These are phyloP conservation scores for Eutolmus rufibarbis DNA, from an alignment of 2,888 invertebrate genomes.

Conservation along the genomic window DNA sequence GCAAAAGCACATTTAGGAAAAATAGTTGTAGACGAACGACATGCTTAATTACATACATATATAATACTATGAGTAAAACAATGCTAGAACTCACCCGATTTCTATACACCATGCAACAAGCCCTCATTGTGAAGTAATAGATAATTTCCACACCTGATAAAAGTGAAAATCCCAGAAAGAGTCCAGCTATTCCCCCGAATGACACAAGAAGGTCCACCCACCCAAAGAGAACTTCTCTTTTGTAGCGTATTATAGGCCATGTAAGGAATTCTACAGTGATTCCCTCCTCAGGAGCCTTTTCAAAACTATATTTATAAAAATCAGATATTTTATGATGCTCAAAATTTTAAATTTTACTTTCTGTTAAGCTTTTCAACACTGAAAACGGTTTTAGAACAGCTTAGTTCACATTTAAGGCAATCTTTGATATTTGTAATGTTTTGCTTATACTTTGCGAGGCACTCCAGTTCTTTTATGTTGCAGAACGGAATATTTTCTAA, in stretches of 20 bases:
- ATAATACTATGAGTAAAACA: too few species aligned
- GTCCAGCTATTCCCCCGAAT: slow-evolving; percentile 67
- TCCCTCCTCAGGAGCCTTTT: slow-evolving; percentile 52
- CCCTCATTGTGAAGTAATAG: slow-evolving; percentile 78
- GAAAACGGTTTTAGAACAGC: slow-evolving; percentile 79
- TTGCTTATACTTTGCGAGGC: slow-evolving; percentile 66
- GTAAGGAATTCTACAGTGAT: slow-evolving; percentile 70
- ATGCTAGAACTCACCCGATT: slow-evolving; percentile 55
- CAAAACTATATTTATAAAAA: slow-evolving; percentile 48
- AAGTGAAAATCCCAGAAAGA: slow-evolving; percentile 73
- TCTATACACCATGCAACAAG: slow-evolving; percentile 62
- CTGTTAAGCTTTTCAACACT: slow-evolving; percentile 76
- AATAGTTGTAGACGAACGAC: too few species aligned
- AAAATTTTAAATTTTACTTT: slow-evolving; percentile 61
- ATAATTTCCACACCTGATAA: slow-evolving; percentile 78
- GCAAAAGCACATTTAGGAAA: too few species aligned
- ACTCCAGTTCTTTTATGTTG: slow-evolving; percentile 67
- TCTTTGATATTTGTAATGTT: slow-evolving; percentile 68
- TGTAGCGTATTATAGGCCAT: slow-evolving; percentile 81
- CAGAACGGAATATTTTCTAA: slow-evolving; percentile 68
- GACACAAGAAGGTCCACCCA: slow-evolving; percentile 80
- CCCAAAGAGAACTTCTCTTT: slow-evolving; percentile 81
- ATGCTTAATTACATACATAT: too few species aligned
- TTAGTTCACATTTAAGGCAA: slow-evolving; percentile 73
- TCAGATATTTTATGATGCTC: neutral